Evolutionary conservation across 1,140 invertebrate species (phyloP).

Genomic region (Choristoneura fumiferana): DNA sequence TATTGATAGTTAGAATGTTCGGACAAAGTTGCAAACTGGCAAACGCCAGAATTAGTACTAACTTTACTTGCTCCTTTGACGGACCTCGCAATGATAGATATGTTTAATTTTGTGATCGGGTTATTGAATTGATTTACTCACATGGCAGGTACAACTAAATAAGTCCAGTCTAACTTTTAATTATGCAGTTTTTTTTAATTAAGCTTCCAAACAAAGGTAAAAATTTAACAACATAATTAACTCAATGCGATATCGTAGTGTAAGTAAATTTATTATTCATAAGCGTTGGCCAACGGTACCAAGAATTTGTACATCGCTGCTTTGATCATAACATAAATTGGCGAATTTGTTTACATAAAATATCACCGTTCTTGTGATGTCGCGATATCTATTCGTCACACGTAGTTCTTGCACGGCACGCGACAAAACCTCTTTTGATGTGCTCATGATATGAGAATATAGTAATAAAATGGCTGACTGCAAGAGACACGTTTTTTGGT

Average conservation of each 20-base stretch:
- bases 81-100: slow-evolving; percentile 31
- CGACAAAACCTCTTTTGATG: slow-evolving; percentile 62
- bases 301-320: not conserved
- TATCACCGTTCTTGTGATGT: slow-evolving; percentile 25
- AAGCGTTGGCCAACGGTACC: slow-evolving; percentile 35
- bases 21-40: slow-evolving; percentile 31
- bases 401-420: slow-evolving; percentile 51
- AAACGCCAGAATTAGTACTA: slow-evolving; percentile 49
- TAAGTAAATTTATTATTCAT: slow-evolving; percentile 45
- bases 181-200: no score
- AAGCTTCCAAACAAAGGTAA: no score
- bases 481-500: slow-evolving; percentile 54
- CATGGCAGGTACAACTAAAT: no score
- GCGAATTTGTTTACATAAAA: slow-evolving; percentile 70
- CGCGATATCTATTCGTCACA: slow-evolving; percentile 51
- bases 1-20: slow-evolving; percentile 40
- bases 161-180: no score
- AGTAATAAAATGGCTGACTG: slow-evolving; percentile 60
- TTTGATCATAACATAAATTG: slow-evolving; percentile 73
- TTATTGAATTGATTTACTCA: no score
- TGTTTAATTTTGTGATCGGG: slow-evolving; percentile 20
- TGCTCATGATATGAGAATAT: slow-evolving; percentile 26
- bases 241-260: slow-evolving; percentile 26
- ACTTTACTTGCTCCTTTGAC: slow-evolving; percentile 51
- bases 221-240: not conserved